Conservation (phyloP, 2,797 vertebrate species). For the Xenentodon cancila region DNA sequence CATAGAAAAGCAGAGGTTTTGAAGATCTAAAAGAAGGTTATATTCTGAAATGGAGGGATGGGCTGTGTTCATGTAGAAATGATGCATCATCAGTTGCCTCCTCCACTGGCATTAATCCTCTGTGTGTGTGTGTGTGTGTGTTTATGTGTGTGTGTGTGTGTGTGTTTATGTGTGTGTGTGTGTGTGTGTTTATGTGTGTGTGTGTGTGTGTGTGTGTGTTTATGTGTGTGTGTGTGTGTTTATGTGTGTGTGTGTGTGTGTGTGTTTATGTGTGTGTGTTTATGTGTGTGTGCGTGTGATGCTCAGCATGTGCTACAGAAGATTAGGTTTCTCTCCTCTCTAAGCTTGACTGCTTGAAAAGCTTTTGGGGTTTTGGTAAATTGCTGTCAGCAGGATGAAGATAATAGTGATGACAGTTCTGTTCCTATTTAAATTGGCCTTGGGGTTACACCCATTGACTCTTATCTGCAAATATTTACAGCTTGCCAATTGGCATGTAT, state of each 20-base stretch:
- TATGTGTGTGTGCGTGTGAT: not conserved
- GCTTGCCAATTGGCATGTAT: no score
- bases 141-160: not conserved
- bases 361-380: constrained; percentile 36
- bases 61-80: constrained; percentile 6
- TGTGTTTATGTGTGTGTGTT: not conserved
- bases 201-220: no score
- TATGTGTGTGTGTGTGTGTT: not conserved
- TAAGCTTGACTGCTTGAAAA: constrained; percentile 21
- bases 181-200: not conserved
- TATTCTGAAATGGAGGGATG: not conserved
- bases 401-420: constrained; percentile 29
- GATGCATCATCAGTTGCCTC: not conserved
- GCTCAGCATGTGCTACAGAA: constrained; percentile 2
- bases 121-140: constrained; percentile 4
- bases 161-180: not conserved
- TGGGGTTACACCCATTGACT: not conserved
- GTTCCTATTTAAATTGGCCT: constrained; percentile 19
- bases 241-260: not conserved
- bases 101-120: constrained; percentile 34
- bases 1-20: no score
- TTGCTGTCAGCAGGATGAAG: constrained; percentile 40
- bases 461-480: no score
- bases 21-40: no score
- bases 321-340: constrained; percentile 37